These are phyloP conservation scores for Pseudorhombus dupliciocellatus DNA, from an alignment of 2,113 vertebrate species.

Conservation along the genomic window DNA sequence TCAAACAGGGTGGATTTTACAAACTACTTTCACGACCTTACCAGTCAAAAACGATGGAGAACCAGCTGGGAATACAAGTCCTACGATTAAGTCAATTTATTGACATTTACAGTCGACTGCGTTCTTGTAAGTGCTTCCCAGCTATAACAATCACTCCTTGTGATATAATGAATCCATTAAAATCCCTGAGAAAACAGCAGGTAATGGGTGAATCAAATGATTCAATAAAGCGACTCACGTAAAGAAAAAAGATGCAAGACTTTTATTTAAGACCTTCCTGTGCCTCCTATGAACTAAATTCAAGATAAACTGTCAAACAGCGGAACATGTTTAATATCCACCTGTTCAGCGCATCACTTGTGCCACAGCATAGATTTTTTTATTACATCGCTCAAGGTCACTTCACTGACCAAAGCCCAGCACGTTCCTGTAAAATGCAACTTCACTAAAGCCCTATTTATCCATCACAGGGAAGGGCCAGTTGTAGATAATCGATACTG, in stretches of 20 bases:
- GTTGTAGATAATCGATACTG: constrained; percentile 66
- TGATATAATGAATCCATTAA: not conserved
- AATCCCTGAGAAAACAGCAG: not conserved
- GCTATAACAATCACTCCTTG: not conserved
- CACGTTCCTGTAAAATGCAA: constrained; percentile 59
- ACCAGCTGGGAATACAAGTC: not conserved
- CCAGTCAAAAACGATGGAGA: not conserved
- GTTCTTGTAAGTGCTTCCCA: not conserved
- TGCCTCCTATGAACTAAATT: not conserved
- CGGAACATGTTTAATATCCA: not conserved
- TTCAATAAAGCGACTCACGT: not conserved
- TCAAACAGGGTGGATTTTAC: not conserved
- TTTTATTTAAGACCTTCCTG: not conserved
- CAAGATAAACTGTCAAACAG: not conserved
- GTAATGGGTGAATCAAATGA: not conserved
- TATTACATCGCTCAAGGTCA: constrained; percentile 54
- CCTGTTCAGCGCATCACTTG: constrained; percentile 11
- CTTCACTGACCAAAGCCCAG: constrained; percentile 54
- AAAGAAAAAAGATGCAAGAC: not conserved
- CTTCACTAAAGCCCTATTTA: constrained; percentile 61
- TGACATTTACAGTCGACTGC: not conserved
- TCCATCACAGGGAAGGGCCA: constrained; percentile 35
- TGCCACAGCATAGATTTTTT: constrained; percentile 55
- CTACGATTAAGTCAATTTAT: not conserved
- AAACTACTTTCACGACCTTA: not conserved